These are phyloP conservation scores for Tympanoctomys barrerae DNA, from an alignment of 2,797 vertebrate species.

Conservation along the genomic window DNA sequence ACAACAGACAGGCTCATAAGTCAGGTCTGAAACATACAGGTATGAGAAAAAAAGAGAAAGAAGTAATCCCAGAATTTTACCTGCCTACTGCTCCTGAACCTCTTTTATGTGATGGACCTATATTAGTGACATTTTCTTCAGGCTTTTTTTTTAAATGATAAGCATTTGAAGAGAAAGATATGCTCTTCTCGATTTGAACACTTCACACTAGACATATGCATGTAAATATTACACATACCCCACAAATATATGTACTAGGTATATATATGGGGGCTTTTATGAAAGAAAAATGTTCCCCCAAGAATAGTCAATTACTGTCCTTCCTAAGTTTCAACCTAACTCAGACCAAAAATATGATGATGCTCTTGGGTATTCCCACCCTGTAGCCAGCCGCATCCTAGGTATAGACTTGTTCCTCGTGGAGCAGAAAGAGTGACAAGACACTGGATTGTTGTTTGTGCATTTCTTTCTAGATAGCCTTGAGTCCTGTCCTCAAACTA, in stretches of 20 bases:
- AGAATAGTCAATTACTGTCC: background rate
- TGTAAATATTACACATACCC: background rate
- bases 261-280: background rate
- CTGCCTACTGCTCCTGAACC: slow-evolving; percentile 13
- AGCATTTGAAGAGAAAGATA: background rate
- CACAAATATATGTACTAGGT: background rate
- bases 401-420: background rate
- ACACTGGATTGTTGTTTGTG: background rate
- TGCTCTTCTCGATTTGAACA: background rate
- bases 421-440: background rate
- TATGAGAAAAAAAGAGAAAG: background rate
- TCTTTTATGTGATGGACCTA: background rate
- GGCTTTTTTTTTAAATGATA: background rate
- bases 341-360: background rate
- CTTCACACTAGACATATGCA: background rate
- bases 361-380: background rate
- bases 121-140: background rate
- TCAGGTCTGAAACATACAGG: background rate
- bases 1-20: background rate
- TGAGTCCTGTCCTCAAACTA: background rate
- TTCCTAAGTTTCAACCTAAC: background rate
- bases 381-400: background rate
- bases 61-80: background rate
- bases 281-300: slow-evolving; percentile 23
- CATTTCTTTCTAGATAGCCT: background rate